Evolutionary conservation across 2,888 invertebrate species (phyloP), one percentile per base, ranked within the genome.

Genomic region (Himalopsyche tibetana): DNA sequence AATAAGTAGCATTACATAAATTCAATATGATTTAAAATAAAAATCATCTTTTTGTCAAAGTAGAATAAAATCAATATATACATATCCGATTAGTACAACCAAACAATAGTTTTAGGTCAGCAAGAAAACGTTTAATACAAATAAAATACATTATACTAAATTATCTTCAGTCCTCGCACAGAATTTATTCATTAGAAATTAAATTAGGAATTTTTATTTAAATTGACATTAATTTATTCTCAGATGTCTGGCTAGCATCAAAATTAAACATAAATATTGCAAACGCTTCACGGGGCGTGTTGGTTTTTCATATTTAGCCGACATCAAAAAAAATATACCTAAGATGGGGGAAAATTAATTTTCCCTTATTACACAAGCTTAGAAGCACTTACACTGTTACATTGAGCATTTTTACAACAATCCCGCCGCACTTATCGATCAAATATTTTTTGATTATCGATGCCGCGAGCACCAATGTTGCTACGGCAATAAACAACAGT

Each of bases 351-450:
- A 51, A 51, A 51, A 63, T 5, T 74, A 19, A 12, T 74, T 74
- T 74, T 74, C 36, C 28, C 15, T 51, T 74, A 74, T 74, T 36
- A 74, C 74, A 74, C 74, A 74, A 74, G 74, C 74, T 28, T 74
- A 12, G 74, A 74, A 74, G 74, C 74, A 74, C 74, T 74, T 74
- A 74, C 74, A 74, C 11, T 74, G 74, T 74, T 74, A 74, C 74
- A 74, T 74, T 74, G 74, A 74, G 74, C 74, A 74, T 74, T 74
- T 74, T 19, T 19, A 63, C 12, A 74, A 74, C 74, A 5, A 36
- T 74, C 36, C 36, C 36, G 36, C 74, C 74, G 8, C 74, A 74
- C 36, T 28, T 74, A 4, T 38, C 15, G 12, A 74, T 12, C 15
- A 5, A 74, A 74, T 36, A 74, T 36, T 63, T 63, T 74, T 74